Evolutionary conservation across 2,888 invertebrate genomes (phyloP), one percentile per base, ranked within the genome.

Genomic region (Coecobrya sp.): DNA sequence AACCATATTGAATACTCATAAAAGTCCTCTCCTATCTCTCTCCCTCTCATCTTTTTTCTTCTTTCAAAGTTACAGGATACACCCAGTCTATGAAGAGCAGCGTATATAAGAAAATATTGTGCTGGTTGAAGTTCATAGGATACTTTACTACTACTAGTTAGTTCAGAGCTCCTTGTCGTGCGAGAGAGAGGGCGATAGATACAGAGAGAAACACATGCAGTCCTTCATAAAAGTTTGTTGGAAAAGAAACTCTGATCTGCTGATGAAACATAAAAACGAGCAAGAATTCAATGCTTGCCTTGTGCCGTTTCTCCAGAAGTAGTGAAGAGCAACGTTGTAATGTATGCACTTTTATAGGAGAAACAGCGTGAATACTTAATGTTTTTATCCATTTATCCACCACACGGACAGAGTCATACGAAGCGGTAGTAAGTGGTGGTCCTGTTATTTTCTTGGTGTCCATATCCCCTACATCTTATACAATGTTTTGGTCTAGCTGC

Each of bases 371-470:
- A 79, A 79, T 52, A 79, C 25, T 79, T 79, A 52, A 79, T 79
- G 27, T 19, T 76, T 19, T 49, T 13, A 25, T 79, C 27, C 25
- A 22, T 25, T 13, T 42, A 76, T 45, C n/a, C 49, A 49, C 49
- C 49, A 49, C 49, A 55, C 55, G 19, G n/a, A 55, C 55, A 55
- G 19, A 73, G 42, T n/a, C 73, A 16, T 13, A 52, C 25, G 5
- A 52, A 25, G 49, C 2, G 25, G 5, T 11, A 25, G 52, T 25
- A 52, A 16, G 52, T 52, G 25, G 25, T 52, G 19, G 13, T 22
- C 19, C 36, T 79, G 52, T 79, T 79, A 25, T 79, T 79, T 79
- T 52, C 79, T 52, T 52, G 79, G 49, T 79, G 79, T 52, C 49
- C 52, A 52, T 25, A 70, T 16, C 11, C 68, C 68, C n/a, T 19